Evolutionary conservation across 2,797 vertebrate species (phyloP).

Genomic region (Acanthornis magna): DNA sequence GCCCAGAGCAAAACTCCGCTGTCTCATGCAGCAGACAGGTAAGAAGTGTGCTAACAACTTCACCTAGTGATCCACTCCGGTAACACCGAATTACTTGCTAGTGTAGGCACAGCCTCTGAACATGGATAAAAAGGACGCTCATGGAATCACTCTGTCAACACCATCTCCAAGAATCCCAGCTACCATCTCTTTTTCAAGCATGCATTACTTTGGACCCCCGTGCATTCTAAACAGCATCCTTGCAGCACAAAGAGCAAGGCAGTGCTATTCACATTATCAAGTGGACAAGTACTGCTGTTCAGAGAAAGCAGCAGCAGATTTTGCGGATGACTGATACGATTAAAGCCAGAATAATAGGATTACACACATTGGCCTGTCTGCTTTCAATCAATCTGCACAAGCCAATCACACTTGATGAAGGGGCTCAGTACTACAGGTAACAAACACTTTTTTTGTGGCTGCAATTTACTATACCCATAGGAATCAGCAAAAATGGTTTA

Average conservation of each 20-base stretch:
- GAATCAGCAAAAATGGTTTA: neutral
- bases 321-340: fast-evolving
- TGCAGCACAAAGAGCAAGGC: neutral
- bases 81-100: neutral
- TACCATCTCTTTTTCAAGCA: neutral
- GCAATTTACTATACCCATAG: neutral
- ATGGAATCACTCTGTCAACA: neutral
- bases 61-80: neutral
- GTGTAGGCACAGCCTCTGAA: neutral
- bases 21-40: neutral
- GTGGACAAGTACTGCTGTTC: neutral
- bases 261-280: neutral
- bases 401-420: neutral
- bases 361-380: neutral
- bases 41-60: neutral
- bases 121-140: neutral
- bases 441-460: neutral
- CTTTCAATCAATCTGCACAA: neutral
- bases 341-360: neutral
- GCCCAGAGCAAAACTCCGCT: neutral
- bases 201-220: neutral
- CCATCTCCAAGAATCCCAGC: neutral
- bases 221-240: neutral
- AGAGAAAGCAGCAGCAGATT: neutral
- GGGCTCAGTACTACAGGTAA: neutral